A percentile compares a stretch with the other conserved stretches of the same genome.
phyloP scores from a whole-genome alignment of 2,888 invertebrate species.

The Baronia brevicornis region DNA sequence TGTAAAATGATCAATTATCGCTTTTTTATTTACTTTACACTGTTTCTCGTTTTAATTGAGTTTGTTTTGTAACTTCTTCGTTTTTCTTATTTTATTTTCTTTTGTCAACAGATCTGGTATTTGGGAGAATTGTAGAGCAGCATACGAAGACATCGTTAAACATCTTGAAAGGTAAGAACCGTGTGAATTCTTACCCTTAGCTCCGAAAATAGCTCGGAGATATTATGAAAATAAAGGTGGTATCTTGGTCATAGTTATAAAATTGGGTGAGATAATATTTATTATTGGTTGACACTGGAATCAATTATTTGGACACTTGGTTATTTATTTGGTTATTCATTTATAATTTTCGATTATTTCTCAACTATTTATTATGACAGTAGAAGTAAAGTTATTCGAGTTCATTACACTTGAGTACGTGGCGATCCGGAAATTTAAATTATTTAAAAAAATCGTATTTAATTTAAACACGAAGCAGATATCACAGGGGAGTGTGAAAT shows the following conservation, averaged over 20 bases:
- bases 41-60: constrained; percentile 28
- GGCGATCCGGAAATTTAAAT: too few species aligned
- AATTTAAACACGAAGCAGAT: constrained; percentile 56
- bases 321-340: not conserved
- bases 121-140: constrained; percentile 96
- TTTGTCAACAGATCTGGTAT: constrained; percentile 85
- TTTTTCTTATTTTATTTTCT: constrained; percentile 60
- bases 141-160: constrained; percentile 96
- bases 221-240: too few species aligned
- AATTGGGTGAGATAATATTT: constrained; percentile 1
- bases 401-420: too few species aligned
- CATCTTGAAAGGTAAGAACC: constrained; percentile 91
- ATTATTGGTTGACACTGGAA: not conserved
- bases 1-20: constrained; percentile 23
- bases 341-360: not conserved
- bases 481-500: constrained; percentile 71
- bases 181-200: constrained; percentile 1
- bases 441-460: constrained; percentile 29
- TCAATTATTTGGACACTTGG: not conserved
- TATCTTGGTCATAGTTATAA: too few species aligned
- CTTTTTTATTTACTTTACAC: constrained; percentile 25
- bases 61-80: constrained; percentile 35
- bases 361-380: constrained; percentile 2
- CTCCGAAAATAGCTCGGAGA: not conserved
- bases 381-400: not conserved